Conservation (phyloP, 2,797 vertebrate genomes). For the Periparus ater region DNA sequence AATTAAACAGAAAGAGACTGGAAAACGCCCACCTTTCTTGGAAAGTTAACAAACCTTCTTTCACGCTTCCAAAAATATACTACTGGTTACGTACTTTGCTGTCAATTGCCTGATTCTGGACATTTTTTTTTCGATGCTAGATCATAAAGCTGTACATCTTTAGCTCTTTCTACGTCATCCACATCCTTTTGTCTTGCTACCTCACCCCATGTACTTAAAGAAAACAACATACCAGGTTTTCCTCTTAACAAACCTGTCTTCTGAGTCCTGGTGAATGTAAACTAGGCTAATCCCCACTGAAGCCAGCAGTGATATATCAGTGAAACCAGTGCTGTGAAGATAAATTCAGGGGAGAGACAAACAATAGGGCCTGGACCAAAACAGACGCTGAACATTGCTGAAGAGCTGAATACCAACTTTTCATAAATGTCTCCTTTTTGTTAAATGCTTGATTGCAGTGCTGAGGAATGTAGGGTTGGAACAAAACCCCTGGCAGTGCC, state of each 20-base stretch:
- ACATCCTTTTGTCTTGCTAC: neutral
- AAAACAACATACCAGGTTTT: neutral
- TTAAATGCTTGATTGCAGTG: neutral
- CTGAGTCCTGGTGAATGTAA: neutral
- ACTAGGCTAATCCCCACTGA: neutral
- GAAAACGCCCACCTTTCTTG: neutral
- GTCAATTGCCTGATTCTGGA: neutral
- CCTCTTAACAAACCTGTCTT: neutral
- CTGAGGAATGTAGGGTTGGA: neutral
- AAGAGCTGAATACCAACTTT: neutral
- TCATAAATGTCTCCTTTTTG: neutral
- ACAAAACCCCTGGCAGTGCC: neutral
- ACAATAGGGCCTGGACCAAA: neutral
- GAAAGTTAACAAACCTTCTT: neutral
- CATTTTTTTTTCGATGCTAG: neutral
- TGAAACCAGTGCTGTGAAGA: neutral
- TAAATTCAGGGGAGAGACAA: neutral
- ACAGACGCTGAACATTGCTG: neutral
- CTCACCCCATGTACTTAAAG: neutral
- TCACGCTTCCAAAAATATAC: neutral
- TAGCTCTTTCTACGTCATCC: neutral
- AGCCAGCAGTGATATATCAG: neutral
- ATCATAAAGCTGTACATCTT: neutral
- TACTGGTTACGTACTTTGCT: neutral
- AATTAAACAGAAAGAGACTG: neutral